phyloP scores from a whole-genome alignment of 1,140 invertebrate species.

The Neodiprion virginianus region DNA sequence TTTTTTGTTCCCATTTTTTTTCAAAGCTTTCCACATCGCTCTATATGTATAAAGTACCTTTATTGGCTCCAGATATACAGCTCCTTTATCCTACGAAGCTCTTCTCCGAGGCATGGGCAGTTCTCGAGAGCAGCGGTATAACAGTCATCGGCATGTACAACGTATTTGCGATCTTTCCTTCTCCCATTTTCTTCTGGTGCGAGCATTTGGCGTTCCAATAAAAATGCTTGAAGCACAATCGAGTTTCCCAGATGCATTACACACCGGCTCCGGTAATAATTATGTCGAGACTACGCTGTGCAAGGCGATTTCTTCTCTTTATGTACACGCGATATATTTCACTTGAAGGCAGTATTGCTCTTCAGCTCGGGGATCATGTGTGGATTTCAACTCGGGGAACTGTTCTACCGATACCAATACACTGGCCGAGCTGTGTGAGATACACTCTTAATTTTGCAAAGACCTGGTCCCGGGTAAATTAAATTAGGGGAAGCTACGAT shows the following conservation, averaged over 20 bases:
- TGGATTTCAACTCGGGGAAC: neutral
- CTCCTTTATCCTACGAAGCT: neutral
- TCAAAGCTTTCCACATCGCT: neutral
- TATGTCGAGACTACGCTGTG: neutral
- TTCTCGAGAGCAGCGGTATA: neutral
- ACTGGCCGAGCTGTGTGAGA: neutral
- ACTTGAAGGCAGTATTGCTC: neutral
- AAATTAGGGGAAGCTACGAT: neutral
- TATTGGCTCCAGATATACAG: neutral
- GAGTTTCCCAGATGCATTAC: neutral
- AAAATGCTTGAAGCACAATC: neutral
- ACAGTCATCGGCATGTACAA: too few species aligned
- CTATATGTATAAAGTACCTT: neutral
- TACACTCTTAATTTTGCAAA: neutral
- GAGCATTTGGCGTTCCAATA: neutral
- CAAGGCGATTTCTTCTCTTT: too few species aligned
- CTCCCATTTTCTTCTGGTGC: neutral
- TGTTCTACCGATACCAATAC: neutral
- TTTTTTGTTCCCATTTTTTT: neutral
- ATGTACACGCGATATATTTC: too few species aligned
- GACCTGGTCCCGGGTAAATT: neutral
- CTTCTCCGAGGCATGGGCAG: neutral
- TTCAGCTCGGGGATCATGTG: neutral
- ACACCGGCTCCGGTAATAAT: neutral
- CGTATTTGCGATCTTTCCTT: neutral